Base-by-base conservation (phyloP, 2,888 invertebrate species). In the Cheilosia urbana region DNA sequence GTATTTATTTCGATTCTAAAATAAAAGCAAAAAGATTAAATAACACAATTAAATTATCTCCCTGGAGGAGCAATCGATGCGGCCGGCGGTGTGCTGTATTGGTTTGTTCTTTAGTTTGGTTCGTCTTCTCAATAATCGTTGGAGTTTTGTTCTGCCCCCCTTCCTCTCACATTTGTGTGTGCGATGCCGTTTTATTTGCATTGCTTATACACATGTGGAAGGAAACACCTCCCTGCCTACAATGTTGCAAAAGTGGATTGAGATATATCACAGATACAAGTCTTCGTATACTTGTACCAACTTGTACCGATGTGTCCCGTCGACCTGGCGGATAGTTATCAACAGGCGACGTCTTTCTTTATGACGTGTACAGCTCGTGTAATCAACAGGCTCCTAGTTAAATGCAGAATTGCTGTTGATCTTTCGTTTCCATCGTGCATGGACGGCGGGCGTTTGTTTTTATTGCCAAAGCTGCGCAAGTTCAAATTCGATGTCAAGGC, bases 401-500 rank as follows among this genome's bases (percentile, higher is more conserved):
- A 49, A 53, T 37, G 40, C 40, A 21, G 34, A 62, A 68, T 40
- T 55, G 42, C 45, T 63, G 55, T 63, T 57, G 65, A 60, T 57
- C 34, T 65, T 65, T 45, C 73, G 30, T 17, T 24, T 30, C 9
- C 42, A 30, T 51, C 27, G 34, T 27, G 30, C 3, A 19, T 47
- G n/a, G 7, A 9, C 9, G 9, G 2, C 24, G 24, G n/a, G n/a
- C n/a, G 15, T 42, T 45, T 17, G 4, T 6, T 42, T n/a, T 45
- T 45, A 17, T 17, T 5, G 17, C 45, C n/a, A 45, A 7, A 45
- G 45, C 3, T 15, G 21, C 75, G 79, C 75, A 84, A 84, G 84
- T 84, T 84, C 84, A 84, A 75, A 66, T 66, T 71, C 66, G 84
- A 71, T 80, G 84, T 84, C 80, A 84, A 84, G 80, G 84, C 65